phyloP scores from a whole-genome alignment of 2,113 vertebrate genomes.

The Dasyornis broadbenti region DNA sequence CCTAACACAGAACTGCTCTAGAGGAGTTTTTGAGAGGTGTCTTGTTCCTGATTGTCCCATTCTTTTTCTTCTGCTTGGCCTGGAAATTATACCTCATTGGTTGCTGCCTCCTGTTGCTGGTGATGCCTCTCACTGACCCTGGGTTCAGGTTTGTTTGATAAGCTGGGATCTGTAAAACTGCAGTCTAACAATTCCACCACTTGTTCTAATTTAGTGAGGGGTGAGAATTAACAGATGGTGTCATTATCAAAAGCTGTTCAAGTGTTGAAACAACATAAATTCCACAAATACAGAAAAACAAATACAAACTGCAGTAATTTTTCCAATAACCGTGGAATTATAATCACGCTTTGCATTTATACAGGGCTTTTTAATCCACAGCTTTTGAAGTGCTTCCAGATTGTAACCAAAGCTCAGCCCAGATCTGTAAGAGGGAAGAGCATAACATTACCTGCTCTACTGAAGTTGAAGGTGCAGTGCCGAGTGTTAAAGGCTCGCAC shows the following conservation, averaged over 20 bases:
- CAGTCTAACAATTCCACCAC: not conserved
- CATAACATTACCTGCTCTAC: not conserved
- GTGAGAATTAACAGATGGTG: constrained; percentile 63
- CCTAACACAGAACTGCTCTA: not conserved
- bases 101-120: not conserved
- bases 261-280: constrained; percentile 59
- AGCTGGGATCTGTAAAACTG: constrained; percentile 1
- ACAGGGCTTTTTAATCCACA: not conserved
- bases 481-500: accelerated
- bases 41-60: accelerated
- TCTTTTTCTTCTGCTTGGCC: not conserved
- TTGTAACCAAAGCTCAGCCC: not conserved
- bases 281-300: constrained; percentile 38
- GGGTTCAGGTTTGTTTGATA: constrained; percentile 3
- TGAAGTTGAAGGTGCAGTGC: not conserved
- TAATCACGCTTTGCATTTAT: constrained; percentile 6
- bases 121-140: not conserved
- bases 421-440: not conserved
- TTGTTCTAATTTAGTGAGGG: constrained; percentile 39
- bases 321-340: constrained; percentile 38
- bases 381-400: constrained; percentile 23
- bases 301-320: constrained; percentile 47
- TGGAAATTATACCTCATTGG: not conserved
- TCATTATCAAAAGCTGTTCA: constrained; percentile 60
- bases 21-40: no score